A percentile compares a stretch with the other conserved stretches of the same genome.
Conservation (phyloP, 2,888 invertebrate genomes). For the Ichneumon xanthorius region DNA sequence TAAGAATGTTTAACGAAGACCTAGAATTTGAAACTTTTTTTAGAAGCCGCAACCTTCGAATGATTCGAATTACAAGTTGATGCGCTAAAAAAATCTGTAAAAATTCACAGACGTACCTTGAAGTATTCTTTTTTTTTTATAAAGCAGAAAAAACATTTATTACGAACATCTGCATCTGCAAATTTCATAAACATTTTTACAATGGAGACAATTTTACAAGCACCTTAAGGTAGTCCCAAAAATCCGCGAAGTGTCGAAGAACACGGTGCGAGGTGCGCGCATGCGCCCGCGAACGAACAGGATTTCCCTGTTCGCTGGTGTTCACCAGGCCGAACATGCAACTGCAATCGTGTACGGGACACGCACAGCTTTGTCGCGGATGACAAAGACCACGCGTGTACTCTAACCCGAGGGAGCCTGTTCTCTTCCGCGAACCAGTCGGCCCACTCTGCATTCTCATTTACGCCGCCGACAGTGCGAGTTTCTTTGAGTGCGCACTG, state of each 20-base stretch:
- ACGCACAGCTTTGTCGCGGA: slow-evolving; percentile 67
- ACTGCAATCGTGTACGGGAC: slow-evolving; percentile 71
- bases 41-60: too few relatives aligned
- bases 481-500: neutral
- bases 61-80: too few relatives aligned
- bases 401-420: slow-evolving; percentile 16
- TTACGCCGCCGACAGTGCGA: slow-evolving; percentile 2
- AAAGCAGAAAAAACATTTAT: too few relatives aligned
- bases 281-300: slow-evolving; percentile 24
- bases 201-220: too few relatives aligned
- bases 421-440: slow-evolving; percentile 62
- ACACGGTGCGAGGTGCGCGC: neutral
- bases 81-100: too few relatives aligned
- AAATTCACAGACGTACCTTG: too few relatives aligned
- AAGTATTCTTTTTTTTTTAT: too few relatives aligned
- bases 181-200: too few relatives aligned
- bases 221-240: neutral
- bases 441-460: slow-evolving; percentile 52
- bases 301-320: slow-evolving; percentile 15
- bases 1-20: too few relatives aligned
- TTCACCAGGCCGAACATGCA: slow-evolving; percentile 64
- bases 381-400: slow-evolving; percentile 70
- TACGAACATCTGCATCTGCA: too few relatives aligned
- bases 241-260: neutral
- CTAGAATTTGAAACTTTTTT: too few relatives aligned